phyloP scores from a whole-genome alignment of 2,888 invertebrate genomes.

The Phragmatobia fuliginosa region DNA sequence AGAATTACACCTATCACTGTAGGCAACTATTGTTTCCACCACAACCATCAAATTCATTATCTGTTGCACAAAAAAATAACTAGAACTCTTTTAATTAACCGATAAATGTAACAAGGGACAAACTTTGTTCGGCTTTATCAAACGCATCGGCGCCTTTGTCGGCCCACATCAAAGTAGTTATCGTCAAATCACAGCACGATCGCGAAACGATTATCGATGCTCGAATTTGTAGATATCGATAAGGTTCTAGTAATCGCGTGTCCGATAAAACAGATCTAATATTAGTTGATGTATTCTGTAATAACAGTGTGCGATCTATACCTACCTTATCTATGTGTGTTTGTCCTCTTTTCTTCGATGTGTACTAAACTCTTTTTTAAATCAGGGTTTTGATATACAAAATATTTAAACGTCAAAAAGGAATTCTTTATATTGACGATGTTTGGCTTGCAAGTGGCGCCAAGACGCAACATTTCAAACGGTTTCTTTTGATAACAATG shows the following conservation, averaged over 20 bases:
- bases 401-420: neutral
- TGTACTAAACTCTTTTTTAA: slow-evolving; percentile 2
- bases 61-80: slow-evolving; percentile 26
- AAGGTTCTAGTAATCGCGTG: slow-evolving; percentile 47
- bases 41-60: neutral
- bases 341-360: slow-evolving; percentile 7
- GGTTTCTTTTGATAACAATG: neutral
- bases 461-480: neutral
- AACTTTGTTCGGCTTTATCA: slow-evolving; percentile 58
- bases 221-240: slow-evolving; percentile 52
- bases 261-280: slow-evolving; percentile 48
- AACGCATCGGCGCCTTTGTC: slow-evolving; percentile 62
- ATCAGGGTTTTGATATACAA: slow-evolving; percentile 1
- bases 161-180: slow-evolving; percentile 56
- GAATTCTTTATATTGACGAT: neutral
- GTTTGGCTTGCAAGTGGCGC: slow-evolving; percentile 15
- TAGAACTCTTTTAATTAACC: slow-evolving; percentile 48
- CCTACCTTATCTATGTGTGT: slow-evolving; percentile 39
- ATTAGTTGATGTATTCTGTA: slow-evolving; percentile 44
- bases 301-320: slow-evolving; percentile 33
- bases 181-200: slow-evolving; percentile 57
- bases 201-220: slow-evolving; percentile 53
- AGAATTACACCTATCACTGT: neutral
- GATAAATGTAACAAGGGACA: slow-evolving; percentile 48
- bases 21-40: neutral